Conservation (phyloP, 1,140 invertebrate genomes). For the Archegozetes longisetosus region DNA sequence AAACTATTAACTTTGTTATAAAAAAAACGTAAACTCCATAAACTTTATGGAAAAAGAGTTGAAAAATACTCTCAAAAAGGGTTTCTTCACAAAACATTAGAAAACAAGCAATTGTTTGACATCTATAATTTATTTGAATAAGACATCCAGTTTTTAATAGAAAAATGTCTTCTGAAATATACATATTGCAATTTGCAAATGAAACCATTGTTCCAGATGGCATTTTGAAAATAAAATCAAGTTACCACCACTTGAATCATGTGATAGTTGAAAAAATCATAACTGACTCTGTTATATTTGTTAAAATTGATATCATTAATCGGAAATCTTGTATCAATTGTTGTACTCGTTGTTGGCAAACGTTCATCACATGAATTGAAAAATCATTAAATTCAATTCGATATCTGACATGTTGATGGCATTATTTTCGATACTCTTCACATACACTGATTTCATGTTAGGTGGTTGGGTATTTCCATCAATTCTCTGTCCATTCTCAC, state of each 20-base stretch:
- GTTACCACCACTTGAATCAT: background rate
- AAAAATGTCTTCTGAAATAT: too few species aligned
- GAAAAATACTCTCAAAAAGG: too few species aligned
- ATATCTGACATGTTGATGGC: constrained; percentile 32
- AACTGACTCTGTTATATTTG: constrained; percentile 23
- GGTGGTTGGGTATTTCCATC: constrained; percentile 30
- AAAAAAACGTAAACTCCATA: too few species aligned
- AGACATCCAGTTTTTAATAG: too few species aligned
- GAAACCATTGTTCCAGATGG: too few species aligned
- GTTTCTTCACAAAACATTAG: too few species aligned
- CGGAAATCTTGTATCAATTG: constrained; percentile 29
- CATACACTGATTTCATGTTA: constrained; percentile 31
- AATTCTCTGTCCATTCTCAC: constrained; percentile 29
- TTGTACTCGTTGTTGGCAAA: constrained; percentile 27
- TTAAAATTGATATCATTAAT: constrained; percentile 26
- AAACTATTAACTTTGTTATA: too few species aligned
- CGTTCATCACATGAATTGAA: constrained; percentile 27
- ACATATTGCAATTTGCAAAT: too few species aligned
- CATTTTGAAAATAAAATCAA: too few species aligned
- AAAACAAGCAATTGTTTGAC: too few species aligned
- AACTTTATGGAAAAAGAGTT: too few species aligned
- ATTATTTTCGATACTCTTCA: constrained; percentile 32
- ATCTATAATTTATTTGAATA: too few species aligned
- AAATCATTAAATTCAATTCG: constrained; percentile 30
- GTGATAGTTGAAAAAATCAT: background rate